Conservation (phyloP, 2,888 invertebrate genomes). For the Drosophila subsilvestris region DNA sequence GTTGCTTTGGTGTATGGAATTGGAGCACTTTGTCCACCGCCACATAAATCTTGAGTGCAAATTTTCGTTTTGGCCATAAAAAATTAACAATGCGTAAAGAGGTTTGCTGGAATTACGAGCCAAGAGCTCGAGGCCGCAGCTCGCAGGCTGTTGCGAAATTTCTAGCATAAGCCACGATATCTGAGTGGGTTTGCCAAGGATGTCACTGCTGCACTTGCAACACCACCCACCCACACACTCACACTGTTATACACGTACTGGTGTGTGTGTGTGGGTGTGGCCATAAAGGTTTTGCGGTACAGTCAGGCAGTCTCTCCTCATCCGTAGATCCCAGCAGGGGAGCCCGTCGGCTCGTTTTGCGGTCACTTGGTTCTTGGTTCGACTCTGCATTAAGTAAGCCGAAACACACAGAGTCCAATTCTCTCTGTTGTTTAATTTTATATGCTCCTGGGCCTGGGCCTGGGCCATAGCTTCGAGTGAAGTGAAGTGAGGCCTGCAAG, state of each 20-base stretch:
- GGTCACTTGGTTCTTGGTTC: slow-evolving; percentile 63
- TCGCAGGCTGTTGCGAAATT: slow-evolving; percentile 27
- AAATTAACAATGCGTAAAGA: slow-evolving; percentile 55
- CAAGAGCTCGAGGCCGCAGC: background rate
- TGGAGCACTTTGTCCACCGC: slow-evolving; percentile 34
- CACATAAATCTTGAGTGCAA: slow-evolving; percentile 54
- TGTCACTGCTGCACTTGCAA: slow-evolving; percentile 41
- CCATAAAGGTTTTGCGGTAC: slow-evolving; percentile 45
- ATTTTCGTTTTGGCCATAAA: slow-evolving; percentile 45
- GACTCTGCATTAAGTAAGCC: slow-evolving; percentile 45
- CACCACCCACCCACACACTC: slow-evolving; percentile 26
- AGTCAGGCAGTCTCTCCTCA: background rate
- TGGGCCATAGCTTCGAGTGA: slow-evolving; percentile 1
- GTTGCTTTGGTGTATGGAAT: slow-evolving; percentile 7
- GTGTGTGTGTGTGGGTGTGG: slow-evolving; percentile 15
- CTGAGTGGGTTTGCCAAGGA: slow-evolving; percentile 33
- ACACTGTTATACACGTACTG: background rate
- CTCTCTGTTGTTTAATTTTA: slow-evolving; percentile 15
- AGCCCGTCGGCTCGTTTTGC: slow-evolving; percentile 52
- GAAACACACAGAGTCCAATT: slow-evolving; percentile 16
- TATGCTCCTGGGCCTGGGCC: background rate
- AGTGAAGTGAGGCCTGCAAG: slow-evolving; percentile 9
- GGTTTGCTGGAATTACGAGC: slow-evolving; percentile 26
- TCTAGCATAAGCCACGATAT: slow-evolving; percentile 26
- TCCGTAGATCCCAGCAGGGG: background rate